phyloP scores from a whole-genome alignment of 2,113 vertebrate species.

The Microtus richardsoni region DNA sequence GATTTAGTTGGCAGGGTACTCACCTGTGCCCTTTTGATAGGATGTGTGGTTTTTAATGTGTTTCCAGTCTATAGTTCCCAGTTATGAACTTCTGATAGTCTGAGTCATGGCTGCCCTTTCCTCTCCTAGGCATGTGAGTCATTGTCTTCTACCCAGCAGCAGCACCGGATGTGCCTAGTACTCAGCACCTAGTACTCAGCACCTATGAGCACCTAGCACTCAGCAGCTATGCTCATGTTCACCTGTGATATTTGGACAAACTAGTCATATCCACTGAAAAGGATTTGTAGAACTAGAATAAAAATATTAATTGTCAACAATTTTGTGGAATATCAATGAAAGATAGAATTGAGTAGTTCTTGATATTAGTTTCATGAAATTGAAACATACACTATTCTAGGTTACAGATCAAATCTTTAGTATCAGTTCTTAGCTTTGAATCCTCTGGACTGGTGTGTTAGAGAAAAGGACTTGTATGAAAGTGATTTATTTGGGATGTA shows the following conservation, averaged over 20 bases:
- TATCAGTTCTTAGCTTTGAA: neutral
- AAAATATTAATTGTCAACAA: neutral
- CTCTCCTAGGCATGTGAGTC: neutral
- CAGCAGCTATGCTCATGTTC: neutral
- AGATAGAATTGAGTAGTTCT: neutral
- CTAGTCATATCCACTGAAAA: neutral
- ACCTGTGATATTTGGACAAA: neutral
- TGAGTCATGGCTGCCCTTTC: neutral
- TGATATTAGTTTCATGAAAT: neutral
- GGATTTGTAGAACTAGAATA: neutral
- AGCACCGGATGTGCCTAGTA: neutral
- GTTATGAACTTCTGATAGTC: neutral
- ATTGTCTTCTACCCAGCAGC: neutral
- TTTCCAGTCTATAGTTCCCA: neutral
- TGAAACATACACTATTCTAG: neutral
- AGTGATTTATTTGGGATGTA: neutral
- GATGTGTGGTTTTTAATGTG: neutral
- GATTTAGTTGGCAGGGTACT: neutral
- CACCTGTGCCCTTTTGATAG: neutral
- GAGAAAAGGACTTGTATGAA: neutral
- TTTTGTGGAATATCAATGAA: neutral
- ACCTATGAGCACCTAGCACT: no score
- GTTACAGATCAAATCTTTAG: constrained; percentile 12
- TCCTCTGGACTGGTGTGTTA: neutral
- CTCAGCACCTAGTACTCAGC: no score